Base-by-base conservation (phyloP, 2,888 invertebrate species). In the Drosophila mettleri region DNA sequence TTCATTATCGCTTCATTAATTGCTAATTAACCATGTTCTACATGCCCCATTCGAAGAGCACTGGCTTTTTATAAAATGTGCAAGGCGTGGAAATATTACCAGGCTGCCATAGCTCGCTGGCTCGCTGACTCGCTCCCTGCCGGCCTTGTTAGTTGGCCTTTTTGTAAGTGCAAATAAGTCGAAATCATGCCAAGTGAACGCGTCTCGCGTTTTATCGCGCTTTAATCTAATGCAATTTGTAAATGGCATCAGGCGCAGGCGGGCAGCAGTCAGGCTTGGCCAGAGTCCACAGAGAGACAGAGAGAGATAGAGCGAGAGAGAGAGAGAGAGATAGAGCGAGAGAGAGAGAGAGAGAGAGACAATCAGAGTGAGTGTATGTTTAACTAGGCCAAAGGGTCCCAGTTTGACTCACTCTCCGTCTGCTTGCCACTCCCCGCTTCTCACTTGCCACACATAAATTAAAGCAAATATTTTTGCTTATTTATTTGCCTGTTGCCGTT, bases 1-100 rank as follows among this genome's bases (percentile, higher is more conserved):
- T 89, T 90, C 89, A 90, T 90, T 90, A 90, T 90, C 90, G 90
- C 90, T 90, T 89, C 90, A 90, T 90, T 90, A 90, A 90, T 90
- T 90, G 89, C 90, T 90, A 90, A 90, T 90, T 90, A 90, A 90
- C 90, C 87, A 81, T 90, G 90, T 90, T 89, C 88, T 88, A 89
- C 90, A 89, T 86, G 88, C 45, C 69, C 69, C 48, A 39, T 41
- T 61, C 55, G 43, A 52, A 48, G 55, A 38, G 67, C 20, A 48
- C 48, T 39, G 58, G 68, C 71, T 63, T 74, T 74, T 74, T 81
- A 64, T 78, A 78, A 81, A 81, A 80, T 85, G 83, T 82, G 83
- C 83, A 83, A 80, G 86, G 72, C 80, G 76, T 83, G 86, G 78
- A 86, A 86, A 78, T 83, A 83, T 82, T 72, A 68, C 73, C 78